Conservation (phyloP, 1,140 invertebrate species). For the Cylas formicarius region DNA sequence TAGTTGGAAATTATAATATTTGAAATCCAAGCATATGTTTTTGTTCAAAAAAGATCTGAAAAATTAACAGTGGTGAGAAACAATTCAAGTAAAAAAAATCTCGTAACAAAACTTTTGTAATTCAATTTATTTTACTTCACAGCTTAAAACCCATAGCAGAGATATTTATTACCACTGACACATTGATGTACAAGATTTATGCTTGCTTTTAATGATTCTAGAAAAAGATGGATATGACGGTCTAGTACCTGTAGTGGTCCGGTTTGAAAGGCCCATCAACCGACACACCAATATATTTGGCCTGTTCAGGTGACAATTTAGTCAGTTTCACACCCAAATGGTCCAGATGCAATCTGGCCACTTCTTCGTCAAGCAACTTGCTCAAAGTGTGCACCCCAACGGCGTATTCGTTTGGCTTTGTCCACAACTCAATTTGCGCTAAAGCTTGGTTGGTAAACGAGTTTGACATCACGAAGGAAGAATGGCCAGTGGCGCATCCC, state of each 20-base stretch:
- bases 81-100: no score
- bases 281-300: conserved; percentile 85
- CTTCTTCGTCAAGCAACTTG: conserved; percentile 97
- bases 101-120: no score
- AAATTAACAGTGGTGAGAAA: no score
- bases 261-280: conserved; percentile 92
- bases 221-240: no score
- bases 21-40: no score
- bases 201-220: no score
- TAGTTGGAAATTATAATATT: no score
- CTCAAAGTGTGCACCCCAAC: conserved; percentile 90
- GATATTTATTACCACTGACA: no score
- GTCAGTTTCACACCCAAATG: conserved; percentile 97
- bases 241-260: conserved; percentile 72
- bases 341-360: conserved; percentile 90
- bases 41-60: no score
- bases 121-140: no score
- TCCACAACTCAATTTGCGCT: conserved; percentile 98
- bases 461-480: conserved; percentile 99
- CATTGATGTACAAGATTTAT: no score
- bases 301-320: conserved; percentile 79
- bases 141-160: no score
- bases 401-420: conserved; percentile 73
- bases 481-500: conserved; percentile 97
- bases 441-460: conserved; percentile 99